Conservation (phyloP, 2,113 vertebrate genomes). For the Notarius lentiginosus region DNA sequence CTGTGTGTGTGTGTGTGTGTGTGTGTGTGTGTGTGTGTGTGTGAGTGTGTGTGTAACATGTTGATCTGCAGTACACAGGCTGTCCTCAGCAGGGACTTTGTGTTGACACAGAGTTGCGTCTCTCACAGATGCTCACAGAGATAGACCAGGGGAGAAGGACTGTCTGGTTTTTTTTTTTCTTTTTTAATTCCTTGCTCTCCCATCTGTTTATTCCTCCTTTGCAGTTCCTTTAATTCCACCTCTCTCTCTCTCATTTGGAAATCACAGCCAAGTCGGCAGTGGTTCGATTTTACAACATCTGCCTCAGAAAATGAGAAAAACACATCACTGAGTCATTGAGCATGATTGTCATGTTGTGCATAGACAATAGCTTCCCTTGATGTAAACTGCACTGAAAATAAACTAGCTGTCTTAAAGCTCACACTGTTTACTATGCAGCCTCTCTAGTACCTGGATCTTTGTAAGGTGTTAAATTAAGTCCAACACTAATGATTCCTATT, state of each 20-base stretch:
- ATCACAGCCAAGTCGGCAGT: constrained; percentile 29
- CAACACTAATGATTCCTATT: neutral
- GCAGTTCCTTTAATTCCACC: neutral
- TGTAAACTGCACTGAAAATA: neutral
- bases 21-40: neutral
- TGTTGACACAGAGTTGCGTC: constrained; percentile 61
- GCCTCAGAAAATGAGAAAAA: constrained; percentile 14
- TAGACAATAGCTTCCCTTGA: neutral
- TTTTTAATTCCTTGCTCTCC: constrained; percentile 61
- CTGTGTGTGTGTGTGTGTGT: neutral
- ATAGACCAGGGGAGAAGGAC: constrained; percentile 63
- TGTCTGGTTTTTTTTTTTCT: constrained; percentile 68
- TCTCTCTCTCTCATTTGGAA: constrained; percentile 24
- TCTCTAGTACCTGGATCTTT: neutral
- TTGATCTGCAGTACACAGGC: constrained; percentile 35
- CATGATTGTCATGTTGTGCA: neutral
- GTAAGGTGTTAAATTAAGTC: neutral
- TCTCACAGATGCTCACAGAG: constrained; percentile 62
- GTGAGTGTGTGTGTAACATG: neutral
- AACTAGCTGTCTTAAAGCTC: neutral
- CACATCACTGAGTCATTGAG: neutral
- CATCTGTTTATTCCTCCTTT: constrained; percentile 39
- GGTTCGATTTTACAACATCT: constrained; percentile 44
- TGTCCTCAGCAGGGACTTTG: constrained; percentile 56
- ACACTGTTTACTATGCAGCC: neutral